A percentile compares a stretch with the other conserved stretches of the same genome.
These are phyloP conservation scores for human (Homo sapiens) DNA, from an alignment of 2,113 vertebrate species.

Conservation along the genomic window DNA sequence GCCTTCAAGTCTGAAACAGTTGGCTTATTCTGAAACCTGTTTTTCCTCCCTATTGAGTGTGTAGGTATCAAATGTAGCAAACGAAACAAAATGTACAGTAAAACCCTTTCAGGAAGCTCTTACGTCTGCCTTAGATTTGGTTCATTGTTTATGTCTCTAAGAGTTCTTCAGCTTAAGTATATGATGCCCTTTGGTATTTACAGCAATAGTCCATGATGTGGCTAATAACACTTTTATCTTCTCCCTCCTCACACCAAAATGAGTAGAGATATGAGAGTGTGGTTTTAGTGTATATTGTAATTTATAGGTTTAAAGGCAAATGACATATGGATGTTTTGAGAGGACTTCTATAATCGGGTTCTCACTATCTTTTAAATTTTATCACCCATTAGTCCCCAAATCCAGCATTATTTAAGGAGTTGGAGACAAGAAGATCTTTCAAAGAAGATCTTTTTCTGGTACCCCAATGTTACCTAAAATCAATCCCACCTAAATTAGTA, in stretches of 20 bases:
- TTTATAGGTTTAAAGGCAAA: conserved; percentile 6
- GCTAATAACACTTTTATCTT: background rate
- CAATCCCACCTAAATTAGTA: background rate
- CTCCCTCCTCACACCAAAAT: background rate
- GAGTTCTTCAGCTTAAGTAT: background rate
- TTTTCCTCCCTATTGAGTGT: background rate
- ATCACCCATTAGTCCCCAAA: background rate
- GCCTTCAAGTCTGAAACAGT: background rate
- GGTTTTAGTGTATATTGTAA: background rate
- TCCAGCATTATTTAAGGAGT: background rate
- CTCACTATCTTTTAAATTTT: background rate
- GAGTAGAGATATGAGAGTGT: background rate
- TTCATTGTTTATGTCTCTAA: background rate
- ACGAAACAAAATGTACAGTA: background rate
- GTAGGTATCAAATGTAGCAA: background rate
- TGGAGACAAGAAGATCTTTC: background rate
- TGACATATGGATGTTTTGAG: background rate
- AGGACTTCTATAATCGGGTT: background rate
- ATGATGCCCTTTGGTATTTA: background rate
- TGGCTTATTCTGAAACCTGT: background rate
- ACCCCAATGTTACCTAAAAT: background rate
- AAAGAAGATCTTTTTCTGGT: background rate
- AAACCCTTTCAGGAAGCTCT: background rate
- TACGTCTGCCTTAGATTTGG: background rate
- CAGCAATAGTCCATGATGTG: accelerated